These are phyloP conservation scores for Saccostrea glomerata DNA, from an alignment of 1,140 invertebrate species.

Conservation along the genomic window DNA sequence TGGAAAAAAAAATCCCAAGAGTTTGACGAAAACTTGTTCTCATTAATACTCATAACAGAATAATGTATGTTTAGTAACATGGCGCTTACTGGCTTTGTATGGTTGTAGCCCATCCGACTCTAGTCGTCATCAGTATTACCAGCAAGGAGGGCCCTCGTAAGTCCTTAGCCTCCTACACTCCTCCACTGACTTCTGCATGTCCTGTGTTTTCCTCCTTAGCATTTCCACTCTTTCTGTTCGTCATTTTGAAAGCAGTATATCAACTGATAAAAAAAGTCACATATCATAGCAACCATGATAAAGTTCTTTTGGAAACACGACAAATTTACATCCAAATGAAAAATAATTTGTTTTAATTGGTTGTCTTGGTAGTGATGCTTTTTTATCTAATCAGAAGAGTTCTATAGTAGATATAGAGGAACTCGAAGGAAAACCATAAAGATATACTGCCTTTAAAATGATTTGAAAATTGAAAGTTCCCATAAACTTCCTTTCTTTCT, in stretches of 20 bases:
- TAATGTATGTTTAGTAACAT: slow-evolving; percentile 10
- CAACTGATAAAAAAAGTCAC: neutral
- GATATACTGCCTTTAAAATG: neutral
- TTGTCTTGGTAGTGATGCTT: too few relatives aligned
- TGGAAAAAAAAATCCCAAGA: too few relatives aligned
- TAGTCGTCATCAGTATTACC: slow-evolving; percentile 32
- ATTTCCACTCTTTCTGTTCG: neutral
- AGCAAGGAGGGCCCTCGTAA: slow-evolving; percentile 13
- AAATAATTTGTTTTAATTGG: too few relatives aligned
- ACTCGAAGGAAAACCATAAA: neutral
- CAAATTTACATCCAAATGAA: too few relatives aligned
- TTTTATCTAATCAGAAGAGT: neutral
- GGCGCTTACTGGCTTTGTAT: slow-evolving; percentile 22
- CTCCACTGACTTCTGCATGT: neutral
- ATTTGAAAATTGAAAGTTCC: neutral
- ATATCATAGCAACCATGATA: too few relatives aligned
- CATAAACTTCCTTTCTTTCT: neutral
- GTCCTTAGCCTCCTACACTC: neutral
- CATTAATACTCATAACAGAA: neutral
- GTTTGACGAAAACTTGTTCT: neutral
- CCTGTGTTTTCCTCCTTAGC: neutral
- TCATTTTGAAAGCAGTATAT: neutral
- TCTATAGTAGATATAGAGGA: neutral
- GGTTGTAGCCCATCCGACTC: slow-evolving; percentile 20
- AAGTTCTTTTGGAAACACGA: too few relatives aligned